Evolutionary conservation across 2,113 vertebrate species (phyloP).

Genomic region (Clarias magur): DNA sequence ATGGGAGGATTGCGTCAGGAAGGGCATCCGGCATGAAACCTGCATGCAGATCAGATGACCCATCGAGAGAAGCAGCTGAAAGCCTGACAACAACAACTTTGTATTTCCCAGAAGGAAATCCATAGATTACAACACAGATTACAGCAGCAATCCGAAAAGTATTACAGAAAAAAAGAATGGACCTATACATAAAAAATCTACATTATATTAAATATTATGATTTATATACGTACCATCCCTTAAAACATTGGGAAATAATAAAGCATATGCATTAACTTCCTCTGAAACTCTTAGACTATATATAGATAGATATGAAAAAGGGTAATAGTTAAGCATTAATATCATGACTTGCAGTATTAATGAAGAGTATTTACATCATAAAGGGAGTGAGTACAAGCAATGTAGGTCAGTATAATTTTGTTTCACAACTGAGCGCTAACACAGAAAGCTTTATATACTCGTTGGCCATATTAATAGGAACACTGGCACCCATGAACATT

Average conservation of each 20-base stretch:
- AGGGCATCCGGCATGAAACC: no score
- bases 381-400: background rate
- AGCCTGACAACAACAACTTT: no score
- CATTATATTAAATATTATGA: no score
- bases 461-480: background rate
- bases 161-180: no score
- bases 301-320: background rate
- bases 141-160: background rate
- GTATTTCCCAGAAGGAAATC: background rate
- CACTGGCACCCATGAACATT: background rate
- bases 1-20: no score
- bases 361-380: no score
- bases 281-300: background rate
- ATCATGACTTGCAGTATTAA: background rate
- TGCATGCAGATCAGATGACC: no score
- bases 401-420: background rate
- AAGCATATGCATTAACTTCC: background rate
- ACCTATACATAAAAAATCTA: no score
- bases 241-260: background rate
- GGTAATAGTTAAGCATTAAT: background rate
- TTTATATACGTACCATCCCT: background rate
- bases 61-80: no score
- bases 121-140: background rate
- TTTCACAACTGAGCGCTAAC: background rate
- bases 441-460: background rate